These are phyloP conservation scores for Meriones psammophilus DNA, from an alignment of 2,797 vertebrate species.

Conservation along the genomic window DNA sequence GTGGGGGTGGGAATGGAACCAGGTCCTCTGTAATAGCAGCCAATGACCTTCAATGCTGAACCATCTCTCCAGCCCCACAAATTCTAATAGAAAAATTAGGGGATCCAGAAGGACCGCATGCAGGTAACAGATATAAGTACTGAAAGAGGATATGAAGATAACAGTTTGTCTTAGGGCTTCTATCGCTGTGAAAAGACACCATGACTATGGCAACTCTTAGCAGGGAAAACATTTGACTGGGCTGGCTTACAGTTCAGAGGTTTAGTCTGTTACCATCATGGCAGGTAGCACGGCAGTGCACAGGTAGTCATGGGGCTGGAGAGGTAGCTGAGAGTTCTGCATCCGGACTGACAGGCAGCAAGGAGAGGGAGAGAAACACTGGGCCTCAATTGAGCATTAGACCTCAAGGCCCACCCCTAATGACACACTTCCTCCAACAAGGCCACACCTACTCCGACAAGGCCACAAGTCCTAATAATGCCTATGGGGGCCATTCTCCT, in stretches of 20 bases:
- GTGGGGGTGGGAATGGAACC: background rate
- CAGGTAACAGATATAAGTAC: background rate
- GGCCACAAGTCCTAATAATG: too few relatives aligned
- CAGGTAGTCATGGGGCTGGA: background rate
- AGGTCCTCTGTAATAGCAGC: background rate
- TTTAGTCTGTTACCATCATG: background rate
- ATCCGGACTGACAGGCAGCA: background rate
- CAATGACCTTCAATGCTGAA: background rate
- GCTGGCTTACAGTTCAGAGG: background rate
- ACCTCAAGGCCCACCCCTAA: background rate
- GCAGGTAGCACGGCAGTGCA: background rate
- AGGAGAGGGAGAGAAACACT: background rate
- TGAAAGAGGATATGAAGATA: background rate
- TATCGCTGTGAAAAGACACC: background rate
- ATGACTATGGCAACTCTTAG: background rate
- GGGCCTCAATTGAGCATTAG: background rate
- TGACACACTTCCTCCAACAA: background rate
- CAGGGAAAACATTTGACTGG: background rate
- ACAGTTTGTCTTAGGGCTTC: background rate
- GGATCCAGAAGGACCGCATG: background rate
- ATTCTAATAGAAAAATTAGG: background rate
- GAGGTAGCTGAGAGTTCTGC: background rate
- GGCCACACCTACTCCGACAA: background rate
- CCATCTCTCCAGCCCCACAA: too few relatives aligned
- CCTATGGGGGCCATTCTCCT: background rate